Conservation (phyloP, 2,888 invertebrate genomes). For the Agrotis puta region DNA sequence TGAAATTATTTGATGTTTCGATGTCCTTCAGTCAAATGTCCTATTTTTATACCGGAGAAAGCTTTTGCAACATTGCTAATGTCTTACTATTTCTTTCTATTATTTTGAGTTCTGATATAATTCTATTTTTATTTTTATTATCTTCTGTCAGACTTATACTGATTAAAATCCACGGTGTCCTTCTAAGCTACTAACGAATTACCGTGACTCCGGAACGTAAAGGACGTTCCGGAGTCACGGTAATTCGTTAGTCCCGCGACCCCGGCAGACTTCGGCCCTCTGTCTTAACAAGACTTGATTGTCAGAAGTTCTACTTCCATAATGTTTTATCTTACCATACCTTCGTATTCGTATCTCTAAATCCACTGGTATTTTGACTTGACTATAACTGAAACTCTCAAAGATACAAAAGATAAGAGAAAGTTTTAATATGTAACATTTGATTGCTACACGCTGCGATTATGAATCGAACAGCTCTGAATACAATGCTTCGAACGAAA, state of each 20-base stretch:
- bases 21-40: constrained; percentile 14
- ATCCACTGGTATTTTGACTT: constrained; percentile 38
- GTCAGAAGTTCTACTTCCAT: constrained; percentile 18
- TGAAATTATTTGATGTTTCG: constrained; percentile 15
- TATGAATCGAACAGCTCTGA: constrained; percentile 31
- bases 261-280: too few relatives aligned
- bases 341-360: constrained; percentile 26
- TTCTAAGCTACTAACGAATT: too few relatives aligned
- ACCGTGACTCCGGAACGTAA: too few relatives aligned
- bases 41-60: neutral
- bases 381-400: constrained; percentile 52
- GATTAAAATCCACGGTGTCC: too few relatives aligned
- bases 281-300: neutral
- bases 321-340: constrained; percentile 12
- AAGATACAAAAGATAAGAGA: constrained; percentile 54
- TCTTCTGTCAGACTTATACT: too few relatives aligned
- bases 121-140: too few relatives aligned
- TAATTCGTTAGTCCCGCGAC: too few relatives aligned
- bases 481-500: constrained; percentile 36
- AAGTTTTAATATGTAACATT: constrained; percentile 55
- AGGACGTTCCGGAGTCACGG: too few relatives aligned
- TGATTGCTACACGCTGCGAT: constrained; percentile 43
- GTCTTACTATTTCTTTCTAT: too few relatives aligned
- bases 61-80: too few relatives aligned
- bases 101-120: too few relatives aligned